Base-by-base conservation (phyloP, 2,888 invertebrate species). In the Lasioglossum oenotherae region DNA sequence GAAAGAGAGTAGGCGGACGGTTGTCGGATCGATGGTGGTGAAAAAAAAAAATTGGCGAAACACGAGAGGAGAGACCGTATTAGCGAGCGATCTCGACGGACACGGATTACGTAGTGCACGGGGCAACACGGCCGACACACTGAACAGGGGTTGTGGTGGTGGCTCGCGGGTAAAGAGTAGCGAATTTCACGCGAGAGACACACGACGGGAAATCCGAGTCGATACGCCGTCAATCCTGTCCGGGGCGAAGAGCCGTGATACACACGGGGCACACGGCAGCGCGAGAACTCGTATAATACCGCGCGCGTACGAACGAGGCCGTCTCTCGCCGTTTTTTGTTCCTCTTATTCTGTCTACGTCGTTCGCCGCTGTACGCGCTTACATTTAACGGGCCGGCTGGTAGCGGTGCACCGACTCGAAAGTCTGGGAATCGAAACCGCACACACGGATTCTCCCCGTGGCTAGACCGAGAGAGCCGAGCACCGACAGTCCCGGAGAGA, bases 281-380 rank as follows among this genome's bases (percentile, higher is more conserved):
- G 85, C 81, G 84, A 80, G 82, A 89, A 89, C 85, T 77, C 82
- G 84, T 88, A 81, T 88, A 84, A 87, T 88, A 87, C 88, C 89
- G 81, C 84, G 77, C 78, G 81, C 81, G 77, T 75, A 74, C 81
- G 83, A 77, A 72, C 83, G 81, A 78, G 89, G 75, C 89, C 85
- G 85, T 89, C 87, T 89, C 85, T 46, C 87, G 64, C 57, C 57
- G 82, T 82, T 90, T 81, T 81, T 90, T 87, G 85, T 81, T 87
- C 81, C 87, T 91, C 86, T 90, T 90, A 89, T 91, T 90, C 89
- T 91, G 89, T 90, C 90, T 90, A 90, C 89, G 83, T 84, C 78
- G 86, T 81, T 74, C 82, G 86, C 81, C 81, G 91, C 77, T 77
- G 77, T 82, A 72, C 85, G 85, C 85, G 57, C 85, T 89, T 90